A percentile compares a stretch with the other conserved stretches of the same genome.
Conservation (phyloP, 1,140 invertebrate genomes). For the Atta texana region DNA sequence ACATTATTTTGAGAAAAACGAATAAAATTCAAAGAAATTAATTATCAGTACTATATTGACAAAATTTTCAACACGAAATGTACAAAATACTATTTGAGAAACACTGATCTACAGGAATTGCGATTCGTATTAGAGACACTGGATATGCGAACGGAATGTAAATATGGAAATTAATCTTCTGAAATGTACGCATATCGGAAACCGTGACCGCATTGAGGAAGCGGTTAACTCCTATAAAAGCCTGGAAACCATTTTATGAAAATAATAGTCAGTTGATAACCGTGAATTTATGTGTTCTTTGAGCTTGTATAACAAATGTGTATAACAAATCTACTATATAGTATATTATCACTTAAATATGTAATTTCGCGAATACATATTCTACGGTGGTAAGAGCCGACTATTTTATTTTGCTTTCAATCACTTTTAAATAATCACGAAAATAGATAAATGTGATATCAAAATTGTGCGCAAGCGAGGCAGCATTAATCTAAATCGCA, state of each 20-base stretch:
- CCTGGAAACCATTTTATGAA: neutral
- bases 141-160: neutral
- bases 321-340: too few relatives aligned
- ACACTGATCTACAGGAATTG: neutral
- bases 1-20: neutral
- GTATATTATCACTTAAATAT: neutral
- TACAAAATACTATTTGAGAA: neutral
- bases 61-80: neutral
- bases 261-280: neutral
- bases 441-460: neutral
- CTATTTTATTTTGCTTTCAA: neutral
- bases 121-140: slow-evolving; percentile 3
- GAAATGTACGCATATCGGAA: slow-evolving; percentile 11
- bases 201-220: slow-evolving; percentile 49
- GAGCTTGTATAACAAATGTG: neutral
- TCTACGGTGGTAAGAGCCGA: neutral
- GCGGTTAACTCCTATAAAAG: slow-evolving; percentile 32
- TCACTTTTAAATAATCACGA: neutral
- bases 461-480: neutral
- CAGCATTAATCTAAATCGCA: neutral
- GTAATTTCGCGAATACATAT: neutral
- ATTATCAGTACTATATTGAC: neutral
- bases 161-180: slow-evolving; percentile 4
- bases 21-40: neutral
- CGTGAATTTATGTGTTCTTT: neutral